Conservation (phyloP, 2,888 invertebrate genomes). For the Entomobrya proxima region DNA sequence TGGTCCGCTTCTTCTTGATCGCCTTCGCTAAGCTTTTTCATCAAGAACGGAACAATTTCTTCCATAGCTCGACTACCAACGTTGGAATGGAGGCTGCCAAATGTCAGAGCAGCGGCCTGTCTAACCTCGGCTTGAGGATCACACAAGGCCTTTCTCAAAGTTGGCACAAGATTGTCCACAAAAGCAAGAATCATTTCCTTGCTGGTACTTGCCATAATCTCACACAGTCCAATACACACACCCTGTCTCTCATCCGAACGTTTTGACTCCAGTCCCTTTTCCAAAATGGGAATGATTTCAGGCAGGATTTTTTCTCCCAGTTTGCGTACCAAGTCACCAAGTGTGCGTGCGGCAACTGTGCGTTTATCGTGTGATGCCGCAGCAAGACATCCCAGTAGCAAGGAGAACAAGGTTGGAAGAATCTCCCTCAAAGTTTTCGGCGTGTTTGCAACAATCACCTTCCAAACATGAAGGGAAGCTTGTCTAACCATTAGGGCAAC, state of each 20-base stretch:
- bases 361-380: slow-evolving; percentile 97
- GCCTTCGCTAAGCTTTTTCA: slow-evolving; percentile 85
- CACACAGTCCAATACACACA: slow-evolving; percentile 97
- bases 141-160: slow-evolving; percentile 93
- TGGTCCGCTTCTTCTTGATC: slow-evolving; percentile 89
- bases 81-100: slow-evolving; percentile 95
- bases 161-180: slow-evolving; percentile 92
- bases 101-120: slow-evolving; percentile 96
- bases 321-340: slow-evolving; percentile 97
- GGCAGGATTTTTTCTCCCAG: slow-evolving; percentile 97
- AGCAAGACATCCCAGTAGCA: slow-evolving; percentile 94
- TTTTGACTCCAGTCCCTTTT: slow-evolving; percentile 92
- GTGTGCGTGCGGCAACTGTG: slow-evolving; percentile 84
- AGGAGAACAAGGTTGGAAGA: slow-evolving; percentile 92
- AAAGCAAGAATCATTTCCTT: slow-evolving; percentile 95
- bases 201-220: slow-evolving; percentile 98
- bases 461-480: slow-evolving; percentile 99
- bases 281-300: slow-evolving; percentile 98
- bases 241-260: slow-evolving; percentile 97
- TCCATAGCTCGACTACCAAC: slow-evolving; percentile 96
- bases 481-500: slow-evolving; percentile 97
- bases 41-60: slow-evolving; percentile 95
- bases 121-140: slow-evolving; percentile 95
- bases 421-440: slow-evolving; percentile 97
- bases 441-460: slow-evolving; percentile 98